Conservation (phyloP, 2,797 vertebrate species). For the Alca torda region DNA sequence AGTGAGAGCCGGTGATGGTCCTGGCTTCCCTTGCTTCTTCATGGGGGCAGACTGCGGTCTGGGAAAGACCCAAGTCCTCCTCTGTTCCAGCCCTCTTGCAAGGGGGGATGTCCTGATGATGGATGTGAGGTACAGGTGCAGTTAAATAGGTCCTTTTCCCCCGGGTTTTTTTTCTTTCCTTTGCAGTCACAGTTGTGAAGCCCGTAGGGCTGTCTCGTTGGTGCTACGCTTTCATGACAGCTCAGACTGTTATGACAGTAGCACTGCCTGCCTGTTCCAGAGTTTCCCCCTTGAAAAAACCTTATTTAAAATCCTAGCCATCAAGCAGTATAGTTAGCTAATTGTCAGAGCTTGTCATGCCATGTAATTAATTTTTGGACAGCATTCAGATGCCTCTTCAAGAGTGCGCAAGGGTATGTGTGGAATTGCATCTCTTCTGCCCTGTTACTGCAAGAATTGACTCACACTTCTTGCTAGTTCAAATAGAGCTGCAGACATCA, state of each 20-base stretch:
- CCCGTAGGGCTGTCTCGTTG: background rate
- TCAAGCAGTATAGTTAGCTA: constrained; percentile 7
- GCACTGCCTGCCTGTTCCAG: background rate
- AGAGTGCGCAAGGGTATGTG: background rate
- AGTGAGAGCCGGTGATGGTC: background rate
- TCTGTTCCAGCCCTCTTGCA: background rate
- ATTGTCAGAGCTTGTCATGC: constrained; percentile 36
- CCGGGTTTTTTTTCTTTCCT: background rate
- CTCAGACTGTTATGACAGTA: constrained; percentile 1
- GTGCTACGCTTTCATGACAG: background rate
- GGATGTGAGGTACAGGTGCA: background rate
- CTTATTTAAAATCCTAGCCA: constrained; percentile 17
- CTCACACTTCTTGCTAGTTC: background rate
- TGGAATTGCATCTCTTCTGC: background rate
- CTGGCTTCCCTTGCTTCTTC: background rate
- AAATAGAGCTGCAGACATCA: background rate
- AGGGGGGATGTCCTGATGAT: background rate
- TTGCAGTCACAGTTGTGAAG: background rate
- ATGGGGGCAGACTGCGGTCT: too few species aligned
- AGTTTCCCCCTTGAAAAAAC: background rate
- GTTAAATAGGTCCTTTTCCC: background rate
- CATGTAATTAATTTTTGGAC: constrained; percentile 35
- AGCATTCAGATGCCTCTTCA: constrained; percentile 18
- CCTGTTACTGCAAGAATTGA: background rate
- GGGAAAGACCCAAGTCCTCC: background rate